Conservation (phyloP, 2,888 invertebrate species). For the Parelbella ahira region DNA sequence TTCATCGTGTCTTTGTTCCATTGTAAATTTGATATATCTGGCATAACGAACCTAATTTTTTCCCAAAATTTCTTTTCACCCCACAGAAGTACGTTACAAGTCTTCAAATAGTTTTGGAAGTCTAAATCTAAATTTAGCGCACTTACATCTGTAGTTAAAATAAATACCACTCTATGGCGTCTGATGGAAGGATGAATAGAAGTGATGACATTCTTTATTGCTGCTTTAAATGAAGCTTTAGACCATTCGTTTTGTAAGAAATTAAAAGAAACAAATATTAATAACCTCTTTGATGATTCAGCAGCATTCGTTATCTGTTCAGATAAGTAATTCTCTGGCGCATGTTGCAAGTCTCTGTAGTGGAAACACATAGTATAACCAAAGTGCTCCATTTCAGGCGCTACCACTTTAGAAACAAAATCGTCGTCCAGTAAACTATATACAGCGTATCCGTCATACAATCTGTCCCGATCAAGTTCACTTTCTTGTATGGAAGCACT, state of each 20-base stretch:
- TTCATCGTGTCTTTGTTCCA: constrained; percentile 81
- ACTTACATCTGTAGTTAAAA: constrained; percentile 83
- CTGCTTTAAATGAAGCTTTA: constrained; percentile 88
- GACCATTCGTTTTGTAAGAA: constrained; percentile 93
- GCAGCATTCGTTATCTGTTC: constrained; percentile 83
- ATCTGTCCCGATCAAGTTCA: constrained; percentile 83
- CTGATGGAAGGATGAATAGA: constrained; percentile 83
- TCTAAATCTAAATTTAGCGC: constrained; percentile 87
- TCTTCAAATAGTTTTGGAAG: constrained; percentile 85
- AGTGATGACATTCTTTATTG: constrained; percentile 85
- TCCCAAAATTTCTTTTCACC: constrained; percentile 95
- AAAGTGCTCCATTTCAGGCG: constrained; percentile 86
- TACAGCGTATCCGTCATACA: constrained; percentile 93
- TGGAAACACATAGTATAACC: constrained; percentile 84
- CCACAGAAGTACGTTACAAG: constrained; percentile 87
- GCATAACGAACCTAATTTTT: constrained; percentile 90
- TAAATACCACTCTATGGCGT: constrained; percentile 80
- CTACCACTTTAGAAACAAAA: constrained; percentile 85
- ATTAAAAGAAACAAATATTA: constrained; percentile 89
- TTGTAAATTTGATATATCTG: constrained; percentile 84
- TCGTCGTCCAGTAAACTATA: constrained; percentile 91
- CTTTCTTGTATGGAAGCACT: constrained; percentile 79
- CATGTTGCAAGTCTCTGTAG: constrained; percentile 83
- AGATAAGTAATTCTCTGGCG: constrained; percentile 81
- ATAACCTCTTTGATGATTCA: constrained; percentile 84